phyloP scores from a whole-genome alignment of 1,140 invertebrate species.

The Yoshiicerus persimilis region DNA sequence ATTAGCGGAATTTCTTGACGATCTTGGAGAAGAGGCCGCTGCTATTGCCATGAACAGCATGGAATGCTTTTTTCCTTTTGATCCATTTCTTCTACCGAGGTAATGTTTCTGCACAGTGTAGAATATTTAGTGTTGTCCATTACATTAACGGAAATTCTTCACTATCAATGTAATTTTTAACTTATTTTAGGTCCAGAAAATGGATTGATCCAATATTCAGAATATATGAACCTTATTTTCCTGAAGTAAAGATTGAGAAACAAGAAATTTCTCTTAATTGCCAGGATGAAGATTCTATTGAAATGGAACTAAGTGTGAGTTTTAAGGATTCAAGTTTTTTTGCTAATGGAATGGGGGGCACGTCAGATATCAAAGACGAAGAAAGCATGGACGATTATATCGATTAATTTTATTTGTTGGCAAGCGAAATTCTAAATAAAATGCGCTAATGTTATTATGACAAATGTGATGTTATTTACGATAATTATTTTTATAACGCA shows the following conservation, averaged over 20 bases:
- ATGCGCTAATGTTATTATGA: too few species aligned
- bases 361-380: not conserved
- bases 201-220: slow-evolving; percentile 36
- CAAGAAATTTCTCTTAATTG: not conserved
- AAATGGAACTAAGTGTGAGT: slow-evolving; percentile 42
- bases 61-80: slow-evolving; percentile 78
- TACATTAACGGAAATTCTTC: too few species aligned
- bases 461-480: too few species aligned
- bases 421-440: too few species aligned
- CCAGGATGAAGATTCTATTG: slow-evolving; percentile 31
- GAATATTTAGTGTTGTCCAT: not conserved
- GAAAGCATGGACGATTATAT: not conserved
- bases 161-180: not conserved
- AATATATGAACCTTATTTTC: slow-evolving; percentile 33
- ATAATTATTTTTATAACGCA: too few species aligned
- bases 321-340: not conserved
- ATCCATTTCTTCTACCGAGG: slow-evolving; percentile 71
- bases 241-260: slow-evolving; percentile 39
- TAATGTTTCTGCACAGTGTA: slow-evolving; percentile 50
- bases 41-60: slow-evolving; percentile 58
- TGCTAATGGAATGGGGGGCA: not conserved
- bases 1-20: slow-evolving; percentile 9
- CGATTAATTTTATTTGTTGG: not conserved
- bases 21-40: slow-evolving; percentile 49
- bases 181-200: not conserved